These are phyloP conservation scores for Spea multiplicata DNA, from an alignment of 2,113 vertebrate genomes.

Conservation along the genomic window DNA sequence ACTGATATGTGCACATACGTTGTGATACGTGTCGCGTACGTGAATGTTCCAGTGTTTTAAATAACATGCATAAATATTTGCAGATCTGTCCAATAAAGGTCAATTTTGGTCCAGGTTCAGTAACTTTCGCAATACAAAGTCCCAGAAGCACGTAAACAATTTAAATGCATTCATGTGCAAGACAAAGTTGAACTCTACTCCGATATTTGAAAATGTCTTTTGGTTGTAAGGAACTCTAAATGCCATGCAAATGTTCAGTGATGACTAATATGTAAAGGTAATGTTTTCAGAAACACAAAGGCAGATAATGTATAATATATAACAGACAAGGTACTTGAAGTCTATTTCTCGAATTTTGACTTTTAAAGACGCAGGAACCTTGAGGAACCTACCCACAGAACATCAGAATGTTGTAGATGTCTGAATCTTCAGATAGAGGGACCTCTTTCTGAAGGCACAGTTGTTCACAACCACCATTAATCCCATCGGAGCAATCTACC, in stretches of 20 bases:
- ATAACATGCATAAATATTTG: no score
- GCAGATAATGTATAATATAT: background rate
- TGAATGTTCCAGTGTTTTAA: no score
- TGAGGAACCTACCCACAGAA: slow-evolving; percentile 87
- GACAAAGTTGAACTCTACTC: background rate
- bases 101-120: background rate
- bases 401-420: slow-evolving; percentile 97
- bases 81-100: background rate
- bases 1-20: no score
- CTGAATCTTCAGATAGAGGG: slow-evolving; percentile 87
- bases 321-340: background rate
- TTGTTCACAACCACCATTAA: slow-evolving; percentile 96
- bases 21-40: no score
- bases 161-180: background rate
- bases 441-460: slow-evolving; percentile 95
- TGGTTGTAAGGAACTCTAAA: background rate
- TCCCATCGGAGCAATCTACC: slow-evolving; percentile 95
- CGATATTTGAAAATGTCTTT: slow-evolving; percentile 16
- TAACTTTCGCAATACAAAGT: background rate
- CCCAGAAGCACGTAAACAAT: background rate
- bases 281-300: background rate
- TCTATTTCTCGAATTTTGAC: background rate
- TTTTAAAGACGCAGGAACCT: no score
- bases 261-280: background rate
- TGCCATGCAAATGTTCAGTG: background rate